These are phyloP conservation scores for Elanus axillaris DNA, from an alignment of 2,113 vertebrate genomes.

Conservation along the genomic window DNA sequence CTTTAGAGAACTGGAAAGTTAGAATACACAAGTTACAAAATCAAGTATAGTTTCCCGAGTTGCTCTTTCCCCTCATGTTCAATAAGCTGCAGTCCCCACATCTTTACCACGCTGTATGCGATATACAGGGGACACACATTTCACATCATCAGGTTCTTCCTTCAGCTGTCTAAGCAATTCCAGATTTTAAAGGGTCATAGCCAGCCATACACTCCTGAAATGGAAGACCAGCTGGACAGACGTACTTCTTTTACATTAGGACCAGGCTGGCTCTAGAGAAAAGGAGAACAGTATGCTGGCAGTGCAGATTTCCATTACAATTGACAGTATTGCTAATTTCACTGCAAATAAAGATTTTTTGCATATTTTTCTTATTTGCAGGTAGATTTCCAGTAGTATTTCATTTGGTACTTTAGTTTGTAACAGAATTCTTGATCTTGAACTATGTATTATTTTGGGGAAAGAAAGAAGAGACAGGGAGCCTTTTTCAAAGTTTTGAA, in stretches of 20 bases:
- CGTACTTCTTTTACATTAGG: not conserved
- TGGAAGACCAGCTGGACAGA: not conserved
- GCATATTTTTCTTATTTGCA: not conserved
- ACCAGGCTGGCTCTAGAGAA: not conserved
- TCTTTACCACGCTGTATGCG: not conserved
- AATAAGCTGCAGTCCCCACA: not conserved
- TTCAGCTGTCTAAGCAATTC: not conserved
- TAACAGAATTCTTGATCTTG: not conserved
- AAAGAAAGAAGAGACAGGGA: not conserved
- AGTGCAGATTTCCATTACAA: not conserved
- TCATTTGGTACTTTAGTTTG: not conserved
- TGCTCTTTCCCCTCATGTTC: not conserved
- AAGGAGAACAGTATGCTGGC: not conserved
- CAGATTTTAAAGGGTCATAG: not conserved
- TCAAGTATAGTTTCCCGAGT: not conserved
- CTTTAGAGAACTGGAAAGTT: not conserved
- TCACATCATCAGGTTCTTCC: not conserved
- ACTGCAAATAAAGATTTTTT: not conserved
- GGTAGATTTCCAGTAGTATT: not conserved
- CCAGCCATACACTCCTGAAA: not conserved
- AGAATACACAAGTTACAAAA: not conserved
- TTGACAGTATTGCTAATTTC: not conserved
- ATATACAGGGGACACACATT: not conserved
- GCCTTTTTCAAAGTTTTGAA: not conserved
- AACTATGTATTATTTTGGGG: not conserved